A percentile compares a stretch with the other conserved stretches of the same genome.
Evolutionary conservation across 2,113 vertebrate species (phyloP).

Genomic region (Pristiophorus japonicus): DNA sequence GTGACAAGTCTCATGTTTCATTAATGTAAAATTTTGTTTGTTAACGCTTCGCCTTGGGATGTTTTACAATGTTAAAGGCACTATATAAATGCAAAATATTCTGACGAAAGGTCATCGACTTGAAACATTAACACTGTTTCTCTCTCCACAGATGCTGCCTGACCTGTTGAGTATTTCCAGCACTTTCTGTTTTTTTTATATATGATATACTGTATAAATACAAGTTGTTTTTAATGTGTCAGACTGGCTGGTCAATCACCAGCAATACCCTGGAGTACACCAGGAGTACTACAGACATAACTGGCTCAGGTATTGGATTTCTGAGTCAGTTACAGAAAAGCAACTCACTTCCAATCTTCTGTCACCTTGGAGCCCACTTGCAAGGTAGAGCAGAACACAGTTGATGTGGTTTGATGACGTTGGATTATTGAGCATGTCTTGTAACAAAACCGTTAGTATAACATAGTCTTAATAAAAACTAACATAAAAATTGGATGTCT

Average conservation of each 20-base stretch:
- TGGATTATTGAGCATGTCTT: neutral
- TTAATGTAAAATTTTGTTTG: neutral
- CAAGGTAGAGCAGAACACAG: neutral
- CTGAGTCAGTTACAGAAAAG: neutral
- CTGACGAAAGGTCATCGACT: too few relatives aligned
- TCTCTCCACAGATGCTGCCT: too few relatives aligned
- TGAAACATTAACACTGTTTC: too few relatives aligned
- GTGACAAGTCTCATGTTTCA: neutral
- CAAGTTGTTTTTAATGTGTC: neutral
- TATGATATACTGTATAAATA: neutral
- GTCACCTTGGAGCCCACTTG: neutral
- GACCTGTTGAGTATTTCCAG: too few relatives aligned
- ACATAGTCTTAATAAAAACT: neutral
- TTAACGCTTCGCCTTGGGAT: too few relatives aligned
- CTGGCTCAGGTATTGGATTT: neutral
- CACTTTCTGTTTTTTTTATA: neutral
- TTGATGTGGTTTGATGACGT: neutral
- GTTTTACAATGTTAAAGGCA: too few relatives aligned
- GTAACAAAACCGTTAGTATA: neutral
- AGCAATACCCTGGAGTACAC: neutral
- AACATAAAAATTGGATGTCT: slow-evolving; percentile 19
- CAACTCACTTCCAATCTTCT: neutral
- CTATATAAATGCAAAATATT: too few relatives aligned
- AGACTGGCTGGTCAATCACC: neutral
- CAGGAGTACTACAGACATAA: neutral